Conservation (phyloP, 2,888 invertebrate species). For the Coenonympha glycerion region DNA sequence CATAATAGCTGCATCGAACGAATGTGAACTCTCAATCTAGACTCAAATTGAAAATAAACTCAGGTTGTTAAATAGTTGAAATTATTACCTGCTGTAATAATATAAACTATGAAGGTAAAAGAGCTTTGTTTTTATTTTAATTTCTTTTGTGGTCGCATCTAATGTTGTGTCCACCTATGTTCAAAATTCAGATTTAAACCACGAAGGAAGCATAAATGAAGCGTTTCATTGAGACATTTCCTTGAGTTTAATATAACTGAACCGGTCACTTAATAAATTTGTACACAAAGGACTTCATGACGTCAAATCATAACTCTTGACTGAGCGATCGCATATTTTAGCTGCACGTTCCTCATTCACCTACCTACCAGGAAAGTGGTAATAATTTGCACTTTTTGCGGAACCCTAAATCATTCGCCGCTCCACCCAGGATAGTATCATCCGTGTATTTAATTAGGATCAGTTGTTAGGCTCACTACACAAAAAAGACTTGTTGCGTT, state of each 20-base stretch:
- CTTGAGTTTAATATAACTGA: conserved; percentile 10
- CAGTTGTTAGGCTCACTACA: conserved; percentile 40
- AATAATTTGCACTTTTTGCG: conserved; percentile 40
- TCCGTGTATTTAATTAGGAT: conserved; percentile 53
- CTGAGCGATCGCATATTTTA: conserved; percentile 13
- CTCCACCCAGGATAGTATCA: conserved; percentile 49
- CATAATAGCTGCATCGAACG: too few species aligned
- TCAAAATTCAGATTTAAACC: neutral
- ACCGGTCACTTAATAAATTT: conserved; percentile 1
- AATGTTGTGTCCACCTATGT: too few species aligned
- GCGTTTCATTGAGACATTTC: conserved; percentile 9
- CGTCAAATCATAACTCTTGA: conserved; percentile 20
- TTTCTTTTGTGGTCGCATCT: too few species aligned
- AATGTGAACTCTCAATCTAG: too few species aligned
- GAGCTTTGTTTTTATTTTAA: too few species aligned
- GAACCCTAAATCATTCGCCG: conserved; percentile 43
- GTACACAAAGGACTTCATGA: conserved; percentile 11
- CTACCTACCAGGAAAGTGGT: conserved; percentile 36
- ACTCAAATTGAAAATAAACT: too few species aligned
- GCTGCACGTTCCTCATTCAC: conserved; percentile 24
- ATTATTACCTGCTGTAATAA: too few species aligned
- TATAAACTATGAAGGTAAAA: too few species aligned
- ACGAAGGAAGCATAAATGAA: neutral
- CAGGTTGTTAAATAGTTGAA: too few species aligned
- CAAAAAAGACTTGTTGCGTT: neutral